Percentiles rank a stretch among this genome's conserved stretches.
Conservation (phyloP, 2,888 invertebrate genomes). For the Pemphredon lugubris region DNA sequence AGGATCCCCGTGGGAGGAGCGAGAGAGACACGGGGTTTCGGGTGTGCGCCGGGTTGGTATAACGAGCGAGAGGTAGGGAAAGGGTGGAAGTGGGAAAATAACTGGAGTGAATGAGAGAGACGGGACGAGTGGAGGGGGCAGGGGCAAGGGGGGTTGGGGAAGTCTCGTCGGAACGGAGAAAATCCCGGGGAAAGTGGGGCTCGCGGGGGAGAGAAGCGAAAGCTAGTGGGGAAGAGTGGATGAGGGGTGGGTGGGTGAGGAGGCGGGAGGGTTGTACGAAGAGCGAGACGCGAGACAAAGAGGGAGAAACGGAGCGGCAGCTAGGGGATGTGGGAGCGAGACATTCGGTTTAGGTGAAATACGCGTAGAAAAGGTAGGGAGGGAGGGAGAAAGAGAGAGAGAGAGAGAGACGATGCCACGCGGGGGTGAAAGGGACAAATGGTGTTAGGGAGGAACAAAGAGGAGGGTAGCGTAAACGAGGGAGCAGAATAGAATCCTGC, state of each 20-base stretch:
- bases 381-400: not conserved
- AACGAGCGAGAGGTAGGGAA: slow-evolving; percentile 19
- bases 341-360: not conserved
- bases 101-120: too few species aligned
- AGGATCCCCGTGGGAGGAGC: slow-evolving; percentile 2
- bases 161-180: not conserved
- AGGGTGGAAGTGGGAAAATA: slow-evolving; percentile 4
- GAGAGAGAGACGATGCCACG: not conserved
- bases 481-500: not conserved
- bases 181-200: not conserved
- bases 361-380: not conserved
- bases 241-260: not conserved
- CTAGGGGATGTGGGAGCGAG: not conserved
- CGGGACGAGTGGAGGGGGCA: too few species aligned
- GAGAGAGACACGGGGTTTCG: slow-evolving; percentile 1
- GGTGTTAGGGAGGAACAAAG: not conserved
- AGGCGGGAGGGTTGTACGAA: not conserved
- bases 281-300: slow-evolving; percentile 1
- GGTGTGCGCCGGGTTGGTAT: slow-evolving; percentile 22
- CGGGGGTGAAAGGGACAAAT: too few species aligned
- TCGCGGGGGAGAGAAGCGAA: not conserved
- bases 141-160: slow-evolving; percentile 11
- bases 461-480: not conserved
- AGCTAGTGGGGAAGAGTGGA: not conserved
- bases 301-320: not conserved